Percentiles rank a stretch among this genome's conserved stretches.
Evolutionary conservation across 2,113 vertebrate species (phyloP).

Genomic region (Neolamprologus cancellatus): DNA sequence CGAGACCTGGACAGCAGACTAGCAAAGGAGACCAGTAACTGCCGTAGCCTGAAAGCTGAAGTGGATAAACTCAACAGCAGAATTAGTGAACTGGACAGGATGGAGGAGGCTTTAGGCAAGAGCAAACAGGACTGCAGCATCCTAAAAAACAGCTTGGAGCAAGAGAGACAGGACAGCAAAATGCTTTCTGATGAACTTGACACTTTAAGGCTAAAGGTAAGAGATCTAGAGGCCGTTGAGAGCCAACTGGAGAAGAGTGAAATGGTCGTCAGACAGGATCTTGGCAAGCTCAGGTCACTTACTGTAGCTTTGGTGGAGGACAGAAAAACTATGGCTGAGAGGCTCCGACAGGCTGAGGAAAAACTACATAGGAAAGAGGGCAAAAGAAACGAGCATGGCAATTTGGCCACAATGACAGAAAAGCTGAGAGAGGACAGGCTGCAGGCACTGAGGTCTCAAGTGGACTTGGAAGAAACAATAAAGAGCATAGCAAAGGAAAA

Average conservation of each 20-base stretch:
- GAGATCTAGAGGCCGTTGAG: slow-evolving; percentile 84
- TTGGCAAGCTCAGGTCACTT: slow-evolving; percentile 88
- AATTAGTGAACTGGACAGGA: slow-evolving; percentile 87
- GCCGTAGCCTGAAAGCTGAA: slow-evolving; percentile 81
- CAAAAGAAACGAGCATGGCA: slow-evolving; percentile 85
- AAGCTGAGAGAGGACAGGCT: slow-evolving; percentile 89
- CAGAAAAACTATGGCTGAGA: slow-evolving; percentile 87
- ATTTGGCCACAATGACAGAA: slow-evolving; percentile 81
- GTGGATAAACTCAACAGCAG: slow-evolving; percentile 86
- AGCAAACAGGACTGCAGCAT: slow-evolving; percentile 88
- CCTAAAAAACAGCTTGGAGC: slow-evolving; percentile 85
- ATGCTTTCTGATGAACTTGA: slow-evolving; percentile 83
- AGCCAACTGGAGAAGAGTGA: slow-evolving; percentile 84
- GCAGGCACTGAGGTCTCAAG: slow-evolving; percentile 81
- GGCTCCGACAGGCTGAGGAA: slow-evolving; percentile 85
- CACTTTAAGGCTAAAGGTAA: slow-evolving; percentile 79
- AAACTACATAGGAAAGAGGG: slow-evolving; percentile 76
- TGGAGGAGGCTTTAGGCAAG: slow-evolving; percentile 88
- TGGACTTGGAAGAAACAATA: slow-evolving; percentile 86
- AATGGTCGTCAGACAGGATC: slow-evolving; percentile 82
- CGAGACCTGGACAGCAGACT: slow-evolving; percentile 85
- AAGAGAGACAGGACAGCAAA: slow-evolving; percentile 81
- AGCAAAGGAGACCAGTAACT: slow-evolving; percentile 78
- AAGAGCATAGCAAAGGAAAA: slow-evolving; percentile 79
- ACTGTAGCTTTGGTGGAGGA: slow-evolving; percentile 93